Evolutionary conservation across 2,113 vertebrate genomes (phyloP), one percentile per base, ranked within the genome.

Genomic region (Cnemophilus loriae): DNA sequence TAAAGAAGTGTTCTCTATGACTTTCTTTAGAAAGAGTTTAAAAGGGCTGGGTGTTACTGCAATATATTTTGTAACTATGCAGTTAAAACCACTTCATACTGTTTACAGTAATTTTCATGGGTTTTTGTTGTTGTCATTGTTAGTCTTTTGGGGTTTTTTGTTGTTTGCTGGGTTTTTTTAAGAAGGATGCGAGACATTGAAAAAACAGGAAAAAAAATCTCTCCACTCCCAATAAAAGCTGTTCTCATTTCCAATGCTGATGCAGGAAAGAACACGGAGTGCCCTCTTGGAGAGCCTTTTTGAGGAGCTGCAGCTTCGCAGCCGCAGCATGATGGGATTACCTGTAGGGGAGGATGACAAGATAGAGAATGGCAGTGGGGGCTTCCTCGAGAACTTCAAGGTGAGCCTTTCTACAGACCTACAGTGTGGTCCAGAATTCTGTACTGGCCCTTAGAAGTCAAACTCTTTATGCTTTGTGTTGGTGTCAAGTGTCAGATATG

Each of bases 301-400:
- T 85, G 97, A 98, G 47, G 99, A 99, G 94, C 97, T 99, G 64
- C 97, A 97, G 63, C 97, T 97, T 13, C 98, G 97, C 59, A 99
- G 98, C 84, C 98, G 98, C 85, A 98, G 96, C 93, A 99, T 99
- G 98, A 97, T 98, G 98, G 98, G 98, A 57, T 97, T 98, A 85
- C 93, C 97, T 84, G 10, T 77, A 9, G 63, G 95, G 39, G 60
- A 98, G 84, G 77, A 97, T 78, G 95, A 95, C 42, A 97, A 98
- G 81, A 98, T 98, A 79, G 98, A 98, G 68, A 97, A 97, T 0
- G 91, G 96, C 30, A 98, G 98, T 5, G 98, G 98, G 30, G 98
- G 99, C 20, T 99, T 99, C 94, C 98, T 99, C 23, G 99, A 99
- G 93, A 99, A 99, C 89, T 99, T 99, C 95, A 99, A 99, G 98